phyloP scores from a whole-genome alignment of 2,888 invertebrate genomes.

The Cremastinae sp. region DNA sequence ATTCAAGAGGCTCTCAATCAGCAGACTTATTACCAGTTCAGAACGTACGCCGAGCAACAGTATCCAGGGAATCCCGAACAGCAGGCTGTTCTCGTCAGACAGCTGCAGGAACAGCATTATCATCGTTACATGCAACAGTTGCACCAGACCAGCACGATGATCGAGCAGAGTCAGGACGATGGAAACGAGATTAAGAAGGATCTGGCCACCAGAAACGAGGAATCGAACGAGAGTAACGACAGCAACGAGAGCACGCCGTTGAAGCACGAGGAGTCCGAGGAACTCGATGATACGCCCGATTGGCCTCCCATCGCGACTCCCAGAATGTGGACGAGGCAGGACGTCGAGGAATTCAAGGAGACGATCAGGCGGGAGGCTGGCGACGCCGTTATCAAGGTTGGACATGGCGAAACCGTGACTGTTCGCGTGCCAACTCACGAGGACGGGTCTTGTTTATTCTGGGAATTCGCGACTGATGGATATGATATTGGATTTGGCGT shows the following conservation, averaged over 20 bases:
- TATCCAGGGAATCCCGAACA: slow-evolving; percentile 91
- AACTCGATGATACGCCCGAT: slow-evolving; percentile 72
- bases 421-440: slow-evolving; percentile 98
- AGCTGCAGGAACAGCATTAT: slow-evolving; percentile 99
- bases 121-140: slow-evolving; percentile 99
- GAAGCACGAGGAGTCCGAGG: slow-evolving; percentile 70
- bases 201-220: slow-evolving; percentile 71
- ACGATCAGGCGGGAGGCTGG: slow-evolving; percentile 90
- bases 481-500: slow-evolving; percentile 99
- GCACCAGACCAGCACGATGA: slow-evolving; percentile 80
- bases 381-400: slow-evolving; percentile 95
- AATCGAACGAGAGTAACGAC: slow-evolving; percentile 74
- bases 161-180: slow-evolving; percentile 68
- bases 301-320: slow-evolving; percentile 86
- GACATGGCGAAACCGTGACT: slow-evolving; percentile 98
- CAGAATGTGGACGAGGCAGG: slow-evolving; percentile 97
- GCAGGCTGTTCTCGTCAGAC: slow-evolving; percentile 95
- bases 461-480: slow-evolving; percentile 99
- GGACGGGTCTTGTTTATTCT: slow-evolving; percentile 95
- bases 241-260: slow-evolving; percentile 65
- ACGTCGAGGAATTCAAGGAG: slow-evolving; percentile 94
- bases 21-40: slow-evolving; percentile 94
- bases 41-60: slow-evolving; percentile 96
- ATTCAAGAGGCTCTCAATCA: slow-evolving; percentile 98
- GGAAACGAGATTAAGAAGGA: slow-evolving; percentile 63